phyloP scores from a whole-genome alignment of 2,888 invertebrate species.

The Heliconius aoede region DNA sequence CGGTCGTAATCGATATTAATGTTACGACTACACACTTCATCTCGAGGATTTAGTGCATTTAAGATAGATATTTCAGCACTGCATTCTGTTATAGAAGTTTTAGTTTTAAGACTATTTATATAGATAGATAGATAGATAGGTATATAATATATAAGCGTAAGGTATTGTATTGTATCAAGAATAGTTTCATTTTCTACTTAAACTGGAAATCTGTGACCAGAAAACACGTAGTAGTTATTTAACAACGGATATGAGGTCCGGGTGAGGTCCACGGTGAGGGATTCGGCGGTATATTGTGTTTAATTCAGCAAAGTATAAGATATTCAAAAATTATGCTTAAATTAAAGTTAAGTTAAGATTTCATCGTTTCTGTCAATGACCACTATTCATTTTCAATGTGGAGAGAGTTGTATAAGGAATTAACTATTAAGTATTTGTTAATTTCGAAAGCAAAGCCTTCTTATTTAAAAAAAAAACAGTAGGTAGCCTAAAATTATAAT shows the following conservation, averaged over 20 bases:
- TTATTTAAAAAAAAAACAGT: neutral
- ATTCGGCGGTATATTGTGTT: too few relatives aligned
- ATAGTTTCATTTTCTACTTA: too few relatives aligned
- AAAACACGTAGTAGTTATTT: too few relatives aligned
- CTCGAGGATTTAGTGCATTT: constrained; percentile 45
- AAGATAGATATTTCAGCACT: constrained; percentile 39
- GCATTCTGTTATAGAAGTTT: constrained; percentile 40
- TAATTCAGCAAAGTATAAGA: too few relatives aligned
- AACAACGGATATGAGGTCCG: too few relatives aligned
- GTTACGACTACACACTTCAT: constrained; percentile 55
- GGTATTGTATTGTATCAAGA: too few relatives aligned
- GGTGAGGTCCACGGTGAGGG: too few relatives aligned
- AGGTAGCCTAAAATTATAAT: constrained; percentile 16
- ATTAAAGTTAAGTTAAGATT: neutral
- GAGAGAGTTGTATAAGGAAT: neutral
- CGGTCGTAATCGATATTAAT: constrained; percentile 60
- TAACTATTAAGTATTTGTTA: neutral
- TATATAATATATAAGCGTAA: too few relatives aligned
- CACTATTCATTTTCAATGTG: neutral
- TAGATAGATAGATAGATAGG: too few relatives aligned
- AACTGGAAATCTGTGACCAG: too few relatives aligned
- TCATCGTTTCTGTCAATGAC: neutral
- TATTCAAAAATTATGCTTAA: neutral
- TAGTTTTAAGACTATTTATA: too few relatives aligned
- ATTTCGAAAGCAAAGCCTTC: constrained; percentile 16